Percentiles rank a stretch among this genome's conserved stretches.
These are phyloP conservation scores for Macroramphosus scolopax DNA, from an alignment of 2,797 vertebrate species.

Conservation along the genomic window DNA sequence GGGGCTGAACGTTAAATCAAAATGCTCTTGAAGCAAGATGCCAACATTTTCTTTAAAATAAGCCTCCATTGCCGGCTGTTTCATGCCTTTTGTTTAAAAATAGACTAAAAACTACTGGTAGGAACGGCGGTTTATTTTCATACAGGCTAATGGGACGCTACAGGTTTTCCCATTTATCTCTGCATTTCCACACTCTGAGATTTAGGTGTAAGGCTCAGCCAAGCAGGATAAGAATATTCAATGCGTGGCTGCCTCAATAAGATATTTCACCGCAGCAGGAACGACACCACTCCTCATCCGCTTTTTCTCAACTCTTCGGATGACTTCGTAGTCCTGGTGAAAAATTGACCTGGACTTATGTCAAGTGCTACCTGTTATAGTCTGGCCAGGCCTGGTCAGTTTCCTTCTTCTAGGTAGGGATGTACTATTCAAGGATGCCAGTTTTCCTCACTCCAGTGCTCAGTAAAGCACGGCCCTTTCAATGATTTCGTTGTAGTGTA, in stretches of 20 bases:
- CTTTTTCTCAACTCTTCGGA: constrained; percentile 13
- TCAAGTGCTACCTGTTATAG: constrained; percentile 4
- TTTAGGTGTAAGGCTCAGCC: constrained; percentile 47
- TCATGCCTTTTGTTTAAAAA: constrained; percentile 38
- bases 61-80: constrained; percentile 1
- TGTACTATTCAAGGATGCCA: constrained; percentile 13
- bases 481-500: constrained; percentile 15
- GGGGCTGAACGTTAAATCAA: constrained; percentile 5
- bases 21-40: constrained; percentile 14
- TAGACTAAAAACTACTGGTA: constrained; percentile 25
- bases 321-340: neutral
- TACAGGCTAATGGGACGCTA: constrained; percentile 33
- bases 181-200: constrained; percentile 48
- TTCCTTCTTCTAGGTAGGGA: constrained; percentile 14
- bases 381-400: constrained; percentile 23
- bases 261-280: constrained; percentile 31
- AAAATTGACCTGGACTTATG: neutral
- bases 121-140: constrained; percentile 43
- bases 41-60: constrained; percentile 22
- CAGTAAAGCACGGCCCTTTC: constrained; percentile 5
- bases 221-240: constrained; percentile 42
- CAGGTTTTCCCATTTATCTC: constrained; percentile 53
- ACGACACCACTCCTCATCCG: constrained; percentile 36
- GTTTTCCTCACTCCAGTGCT: constrained; percentile 12
- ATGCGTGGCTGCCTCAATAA: constrained; percentile 25